Conservation (phyloP, 2,888 invertebrate species). For the Yponomeuta malinellus region DNA sequence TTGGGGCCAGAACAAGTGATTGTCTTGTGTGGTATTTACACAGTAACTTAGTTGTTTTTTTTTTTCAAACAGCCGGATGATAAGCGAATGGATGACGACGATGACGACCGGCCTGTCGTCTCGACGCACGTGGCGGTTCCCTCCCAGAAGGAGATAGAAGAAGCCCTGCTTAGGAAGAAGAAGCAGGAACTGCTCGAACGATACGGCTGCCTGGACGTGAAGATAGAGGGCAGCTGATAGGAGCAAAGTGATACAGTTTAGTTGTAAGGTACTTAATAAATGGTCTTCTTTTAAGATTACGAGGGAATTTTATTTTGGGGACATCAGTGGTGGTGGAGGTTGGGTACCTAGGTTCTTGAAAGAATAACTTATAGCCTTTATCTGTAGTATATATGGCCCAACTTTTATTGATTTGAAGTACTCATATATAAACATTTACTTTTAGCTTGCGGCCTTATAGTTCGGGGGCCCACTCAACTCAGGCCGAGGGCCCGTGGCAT, state of each 20-base stretch:
- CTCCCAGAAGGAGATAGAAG: constrained; percentile 95
- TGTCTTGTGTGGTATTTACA: too few species aligned
- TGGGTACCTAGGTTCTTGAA: too few species aligned
- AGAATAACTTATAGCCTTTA: too few species aligned
- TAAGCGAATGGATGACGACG: constrained; percentile 48
- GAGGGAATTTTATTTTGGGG: not conserved
- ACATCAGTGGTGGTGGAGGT: too few species aligned
- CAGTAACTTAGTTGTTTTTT: not conserved
- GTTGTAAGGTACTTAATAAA: not conserved
- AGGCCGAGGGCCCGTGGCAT: too few species aligned
- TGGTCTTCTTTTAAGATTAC: not conserved
- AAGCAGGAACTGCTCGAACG: constrained; percentile 94
- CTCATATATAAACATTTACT: too few species aligned
- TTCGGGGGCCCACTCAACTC: too few species aligned
- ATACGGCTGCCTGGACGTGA: constrained; percentile 79
- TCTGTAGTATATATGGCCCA: too few species aligned
- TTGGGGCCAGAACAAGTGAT: too few species aligned
- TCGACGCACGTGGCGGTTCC: constrained; percentile 60
- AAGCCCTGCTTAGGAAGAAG: constrained; percentile 90
- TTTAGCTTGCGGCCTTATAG: too few species aligned
- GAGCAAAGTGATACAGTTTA: not conserved
- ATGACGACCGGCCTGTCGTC: constrained; percentile 14
- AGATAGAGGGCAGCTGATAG: constrained; percentile 49
- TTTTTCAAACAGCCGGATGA: constrained; percentile 51
- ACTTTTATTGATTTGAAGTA: too few species aligned